Conservation (phyloP, 2,113 vertebrate species). For the Rhinolophus sinicus region DNA sequence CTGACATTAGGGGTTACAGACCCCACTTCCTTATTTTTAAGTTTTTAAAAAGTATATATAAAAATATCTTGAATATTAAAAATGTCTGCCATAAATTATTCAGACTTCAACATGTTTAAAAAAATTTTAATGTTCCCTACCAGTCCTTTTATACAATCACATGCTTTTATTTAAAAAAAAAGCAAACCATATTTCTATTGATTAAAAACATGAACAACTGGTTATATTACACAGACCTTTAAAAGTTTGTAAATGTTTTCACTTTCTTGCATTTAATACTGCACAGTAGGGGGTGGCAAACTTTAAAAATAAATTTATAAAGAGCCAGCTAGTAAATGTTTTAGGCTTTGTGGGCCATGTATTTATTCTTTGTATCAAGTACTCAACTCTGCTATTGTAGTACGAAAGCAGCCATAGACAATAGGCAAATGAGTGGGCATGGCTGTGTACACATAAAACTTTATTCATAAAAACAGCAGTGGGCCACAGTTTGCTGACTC, state of each 20-base stretch:
- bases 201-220: not conserved
- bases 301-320: not conserved
- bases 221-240: not conserved
- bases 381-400: not conserved
- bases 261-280: conserved; percentile 29
- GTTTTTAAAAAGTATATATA: not conserved
- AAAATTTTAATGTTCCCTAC: not conserved
- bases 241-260: not conserved
- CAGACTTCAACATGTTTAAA: not conserved
- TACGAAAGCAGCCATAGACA: not conserved
- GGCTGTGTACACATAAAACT: too few species aligned
- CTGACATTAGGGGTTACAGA: conserved; percentile 29
- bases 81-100: conserved; percentile 18
- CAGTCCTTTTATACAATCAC: not conserved
- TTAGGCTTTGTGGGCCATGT: not conserved
- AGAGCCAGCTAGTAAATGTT: not conserved
- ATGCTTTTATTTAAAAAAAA: not conserved
- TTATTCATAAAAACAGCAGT: not conserved
- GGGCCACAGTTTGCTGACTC: not conserved
- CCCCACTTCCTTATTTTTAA: not conserved
- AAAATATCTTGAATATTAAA: conserved; percentile 38
- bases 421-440: not conserved
- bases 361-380: not conserved
- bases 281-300: not conserved
- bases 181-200: not conserved